Evolutionary conservation across 2,797 vertebrate species (phyloP), one percentile per base, ranked within the genome.

Genomic region (Hypotaenidia okinawae): DNA sequence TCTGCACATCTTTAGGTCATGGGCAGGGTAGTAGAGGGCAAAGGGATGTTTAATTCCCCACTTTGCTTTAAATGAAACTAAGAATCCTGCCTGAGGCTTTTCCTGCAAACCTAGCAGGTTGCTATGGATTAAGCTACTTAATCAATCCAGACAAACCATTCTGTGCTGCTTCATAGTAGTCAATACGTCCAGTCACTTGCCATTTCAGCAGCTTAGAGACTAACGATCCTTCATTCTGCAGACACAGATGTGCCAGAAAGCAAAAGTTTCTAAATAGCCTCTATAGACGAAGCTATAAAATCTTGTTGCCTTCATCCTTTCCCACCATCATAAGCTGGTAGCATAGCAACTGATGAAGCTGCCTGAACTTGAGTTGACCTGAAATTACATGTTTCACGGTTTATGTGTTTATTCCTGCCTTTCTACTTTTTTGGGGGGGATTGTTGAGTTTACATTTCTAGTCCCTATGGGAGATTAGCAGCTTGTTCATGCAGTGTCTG

Each of bases 301-400:
- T 77, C 49, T 82, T 61, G 72, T 52, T 73, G 66, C 89, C 80
- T 89, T 88, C 79, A 41, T 95, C 75, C 67, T 94, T 94, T 89
- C 88, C 80, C 76, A 88, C 94, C 79, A 70, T 75, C 89, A 51
- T 80, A 90, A 75, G 39, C 73, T 94, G 93, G 97, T 97, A 96
- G 47, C 91, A 7, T 97, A 97, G 97, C 97, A 97, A 97, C 97
- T 95, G 93, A 95, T 78, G 90, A 94, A 97, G 95, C 94, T 85
- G 83, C 94, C 85, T 91, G 84, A 94, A 95, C 96, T 95, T 25
- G 17, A 49, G 75, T 75, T 95, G 85, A 96, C 95, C 94, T 80
- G 78, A 94, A 97, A 96, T 94, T 88, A 90, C 58, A 55, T 25
- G n/a, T 96, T 94, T 95, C 75, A 51, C 6, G 11, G 63, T 88